Evolutionary conservation across 2,888 invertebrate genomes (phyloP), one percentile per base, ranked within the genome.

Genomic region (Drosophila fulvimacula): DNA sequence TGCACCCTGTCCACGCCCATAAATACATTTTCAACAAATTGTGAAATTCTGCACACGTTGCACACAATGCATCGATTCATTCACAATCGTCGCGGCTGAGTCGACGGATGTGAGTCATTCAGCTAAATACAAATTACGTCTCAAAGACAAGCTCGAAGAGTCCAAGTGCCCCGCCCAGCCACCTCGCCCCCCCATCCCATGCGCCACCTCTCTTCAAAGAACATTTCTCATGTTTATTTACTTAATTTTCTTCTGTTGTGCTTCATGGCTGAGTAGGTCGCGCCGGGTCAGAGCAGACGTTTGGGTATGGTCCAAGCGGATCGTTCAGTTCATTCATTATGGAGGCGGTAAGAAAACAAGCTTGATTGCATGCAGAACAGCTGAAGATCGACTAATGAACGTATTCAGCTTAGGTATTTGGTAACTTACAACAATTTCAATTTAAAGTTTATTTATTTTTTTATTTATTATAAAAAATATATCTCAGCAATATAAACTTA

Each of bases 1-100:
- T 49, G 10, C 30, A 30, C 1, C 4, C 27, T 6, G 6, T 1
- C 30, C 30, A 11, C 57, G 32, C 21, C 15, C 61, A 60, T 62
- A 17, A 9, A 30, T 10, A 9, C 7, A 7, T 30, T 36, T 13
- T 36, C 34, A 62, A 74, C 53, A 74, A 60, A 86, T 86, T 83
- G 84, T 83, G 87, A 83, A 83, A 83, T 81, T 77, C 73, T 73
- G 82, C 82, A 68, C 85, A 82, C 85, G 76, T 51, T 72, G 69
- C 80, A 69, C 73, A 79, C 75, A 79, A 63, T 82, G 76, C 76
- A 70, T 65, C 76, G 65, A 75, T 76, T 74, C 75, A 79, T 79
- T 69, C 69, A 42, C 57, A 62, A 42, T 59, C 65, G 68, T 68
- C 69, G 66, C 41, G 30, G 32, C 30, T 19, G 11, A 11, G 30